Evolutionary conservation across 2,888 invertebrate species (phyloP), one percentile per base, ranked within the genome.

Genomic region (Nineta flava): DNA sequence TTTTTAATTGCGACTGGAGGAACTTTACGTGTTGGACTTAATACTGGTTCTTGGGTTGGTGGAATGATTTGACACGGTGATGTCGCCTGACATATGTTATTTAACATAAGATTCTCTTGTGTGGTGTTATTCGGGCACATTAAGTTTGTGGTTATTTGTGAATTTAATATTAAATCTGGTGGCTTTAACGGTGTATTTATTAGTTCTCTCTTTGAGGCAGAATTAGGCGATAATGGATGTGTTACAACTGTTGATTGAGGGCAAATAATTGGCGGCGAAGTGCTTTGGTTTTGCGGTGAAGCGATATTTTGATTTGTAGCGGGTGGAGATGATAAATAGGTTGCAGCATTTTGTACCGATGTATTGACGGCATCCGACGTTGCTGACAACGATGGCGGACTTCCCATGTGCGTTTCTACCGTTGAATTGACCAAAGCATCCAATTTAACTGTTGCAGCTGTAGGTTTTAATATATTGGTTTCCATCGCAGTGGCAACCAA

Each of bases 1-100:
- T 79, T 80, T 55, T 84, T 83, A 56, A 81, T 80, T 26, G 80
- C 77, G 26, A 78, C 75, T 2, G 75, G 72, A 43, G 76, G 74
- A 69, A 73, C 51, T 72, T 71, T 9, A 71, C 68, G 21, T 68
- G 62, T 44, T 69, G 69, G 55, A 60, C 61, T 51, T 35, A 50
- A 43, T 13, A 51, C 13, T 31, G 47, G 51, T n/a, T 50, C 41
- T 21, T 45, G 49, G 15, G 49, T 50, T 9, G 54, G 16, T 15
- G 49, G 48, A 31, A 46, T 46, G 26, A 49, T 32, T 45, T 50
- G 46, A 47, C 53, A 53, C 47, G 54, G 15, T 4, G 54, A 44
- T 46, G 54, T 50, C 4, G 60, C 47, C 47, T 57, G 60, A 51
- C 61, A 61, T 3, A 61, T 57, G 34, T 52, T 56, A 16, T 54